Evolutionary conservation across 1,140 invertebrate genomes (phyloP).

Genomic region (Phocides pigmalion): DNA sequence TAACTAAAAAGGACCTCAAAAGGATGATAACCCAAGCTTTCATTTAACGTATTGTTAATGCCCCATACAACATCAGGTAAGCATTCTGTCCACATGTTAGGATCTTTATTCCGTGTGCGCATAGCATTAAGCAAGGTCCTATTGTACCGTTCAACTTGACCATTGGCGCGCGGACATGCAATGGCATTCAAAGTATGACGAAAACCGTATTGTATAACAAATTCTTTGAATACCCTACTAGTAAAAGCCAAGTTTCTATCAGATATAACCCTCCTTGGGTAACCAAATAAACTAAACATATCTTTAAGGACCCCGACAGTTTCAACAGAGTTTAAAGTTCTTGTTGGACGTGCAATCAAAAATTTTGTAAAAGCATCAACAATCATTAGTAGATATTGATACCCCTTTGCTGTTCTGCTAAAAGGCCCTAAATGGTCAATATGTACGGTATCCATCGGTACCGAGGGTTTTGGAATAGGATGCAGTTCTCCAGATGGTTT

Average conservation of each 20-base stretch:
- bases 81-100: conserved; percentile 36
- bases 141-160: conserved; percentile 26
- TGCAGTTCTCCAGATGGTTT: not conserved
- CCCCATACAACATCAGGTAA: conserved; percentile 35
- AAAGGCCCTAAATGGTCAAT: conserved; percentile 16
- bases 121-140: conserved; percentile 28
- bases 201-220: not conserved
- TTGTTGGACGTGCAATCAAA: conserved; percentile 34
- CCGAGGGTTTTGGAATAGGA: conserved; percentile 1
- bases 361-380: conserved; percentile 25
- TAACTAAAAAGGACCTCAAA: conserved; percentile 32
- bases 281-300: conserved; percentile 16
- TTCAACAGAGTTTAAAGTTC: conserved; percentile 46
- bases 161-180: conserved; percentile 7
- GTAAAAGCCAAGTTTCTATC: conserved; percentile 3
- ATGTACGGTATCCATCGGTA: conserved; percentile 8
- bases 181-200: conserved; percentile 13
- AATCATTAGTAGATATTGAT: conserved; percentile 8
- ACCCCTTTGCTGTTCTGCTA: not conserved
- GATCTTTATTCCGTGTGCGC: conserved; percentile 26
- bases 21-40: conserved; percentile 9
- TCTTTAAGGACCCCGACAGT: conserved; percentile 20
- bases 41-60: conserved; percentile 32
- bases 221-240: conserved; percentile 8
- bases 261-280: conserved; percentile 2